Conservation (phyloP, 2,888 invertebrate species). For the Drosophila ezoana region DNA sequence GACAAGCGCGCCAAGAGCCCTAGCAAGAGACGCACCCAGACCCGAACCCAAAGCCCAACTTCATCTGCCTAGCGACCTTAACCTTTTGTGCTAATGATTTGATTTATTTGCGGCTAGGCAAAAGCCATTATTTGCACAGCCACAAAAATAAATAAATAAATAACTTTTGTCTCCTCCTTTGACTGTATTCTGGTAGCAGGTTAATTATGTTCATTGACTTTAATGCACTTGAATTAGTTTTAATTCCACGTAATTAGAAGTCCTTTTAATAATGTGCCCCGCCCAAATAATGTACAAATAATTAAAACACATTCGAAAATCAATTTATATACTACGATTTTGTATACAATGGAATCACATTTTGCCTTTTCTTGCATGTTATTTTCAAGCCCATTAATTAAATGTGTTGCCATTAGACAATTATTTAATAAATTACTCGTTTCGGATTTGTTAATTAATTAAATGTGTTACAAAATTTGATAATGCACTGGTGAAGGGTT, state of each 20-base stretch:
- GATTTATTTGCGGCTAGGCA: constrained; percentile 60
- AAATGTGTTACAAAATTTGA: no score
- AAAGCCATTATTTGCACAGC: constrained; percentile 54
- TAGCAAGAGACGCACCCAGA: not conserved
- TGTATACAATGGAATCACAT: constrained; percentile 19
- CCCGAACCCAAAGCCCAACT: not conserved
- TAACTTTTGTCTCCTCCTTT: constrained; percentile 7
- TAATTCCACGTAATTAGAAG: constrained; percentile 37
- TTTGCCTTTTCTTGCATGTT: constrained; percentile 13
- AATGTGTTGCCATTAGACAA: constrained; percentile 17
- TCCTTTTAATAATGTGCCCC: constrained; percentile 1
- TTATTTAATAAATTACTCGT: not conserved
- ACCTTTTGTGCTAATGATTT: constrained; percentile 71
- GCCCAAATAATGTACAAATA: constrained; percentile 1
- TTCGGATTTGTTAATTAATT: not conserved
- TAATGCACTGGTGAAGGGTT: no score
- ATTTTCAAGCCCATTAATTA: constrained; percentile 29
- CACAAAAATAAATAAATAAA: constrained; percentile 51
- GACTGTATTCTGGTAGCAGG: constrained; percentile 6
- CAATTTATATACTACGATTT: not conserved
- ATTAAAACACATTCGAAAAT: constrained; percentile 33
- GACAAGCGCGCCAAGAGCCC: constrained; percentile 25
- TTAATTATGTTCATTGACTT: constrained; percentile 51
- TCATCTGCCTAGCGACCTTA: constrained; percentile 28
- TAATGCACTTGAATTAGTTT: constrained; percentile 42